phyloP scores from a whole-genome alignment of 1,140 invertebrate genomes.

The Ladona fulva region DNA sequence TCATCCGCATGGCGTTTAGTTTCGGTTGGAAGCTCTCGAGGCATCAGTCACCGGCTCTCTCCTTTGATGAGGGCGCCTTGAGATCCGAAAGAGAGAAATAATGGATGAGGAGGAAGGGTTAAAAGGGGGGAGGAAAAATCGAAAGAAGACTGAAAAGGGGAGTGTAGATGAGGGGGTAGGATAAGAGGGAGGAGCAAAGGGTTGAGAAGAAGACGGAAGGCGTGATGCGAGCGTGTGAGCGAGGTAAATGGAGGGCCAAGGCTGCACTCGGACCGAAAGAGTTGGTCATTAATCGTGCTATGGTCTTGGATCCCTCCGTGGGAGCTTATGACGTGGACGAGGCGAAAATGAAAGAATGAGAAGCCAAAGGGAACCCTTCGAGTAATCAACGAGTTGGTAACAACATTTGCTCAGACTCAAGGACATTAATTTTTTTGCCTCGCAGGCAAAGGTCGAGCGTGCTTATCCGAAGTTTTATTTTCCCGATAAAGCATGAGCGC shows the following conservation, averaged over 20 bases:
- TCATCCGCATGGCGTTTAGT: too few species aligned
- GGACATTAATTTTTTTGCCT: background rate
- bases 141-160: background rate
- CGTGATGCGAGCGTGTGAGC: background rate
- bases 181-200: background rate
- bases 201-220: background rate
- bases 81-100: background rate
- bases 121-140: background rate
- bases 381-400: background rate
- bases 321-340: background rate
- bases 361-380: background rate
- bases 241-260: background rate
- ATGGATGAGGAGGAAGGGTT: background rate
- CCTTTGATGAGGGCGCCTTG: too few species aligned
- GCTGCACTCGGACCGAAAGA: background rate
- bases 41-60: too few species aligned
- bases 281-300: background rate
- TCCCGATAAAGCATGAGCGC: too few species aligned
- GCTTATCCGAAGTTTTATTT: too few species aligned
- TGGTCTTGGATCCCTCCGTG: background rate
- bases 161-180: background rate
- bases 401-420: background rate
- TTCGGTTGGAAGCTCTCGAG: too few species aligned
- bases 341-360: background rate
- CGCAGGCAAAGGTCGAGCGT: too few species aligned